These are phyloP conservation scores for Zele albiditarsus DNA, from an alignment of 2,888 invertebrate genomes.

Conservation along the genomic window DNA sequence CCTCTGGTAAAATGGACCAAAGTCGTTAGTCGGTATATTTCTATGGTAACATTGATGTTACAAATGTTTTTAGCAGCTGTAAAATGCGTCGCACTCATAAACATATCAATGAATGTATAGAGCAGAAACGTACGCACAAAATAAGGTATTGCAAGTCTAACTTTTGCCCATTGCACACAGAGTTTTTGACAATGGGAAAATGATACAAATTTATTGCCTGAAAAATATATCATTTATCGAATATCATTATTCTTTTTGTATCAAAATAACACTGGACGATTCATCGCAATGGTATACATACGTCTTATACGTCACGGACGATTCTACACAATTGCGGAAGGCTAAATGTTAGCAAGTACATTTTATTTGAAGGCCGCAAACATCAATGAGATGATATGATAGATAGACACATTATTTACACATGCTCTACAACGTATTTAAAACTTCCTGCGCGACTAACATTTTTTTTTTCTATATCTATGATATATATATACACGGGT, in stretches of 20 bases:
- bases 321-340: constrained; percentile 62
- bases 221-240: not conserved
- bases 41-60: not conserved
- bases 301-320: constrained; percentile 48
- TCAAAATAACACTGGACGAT: constrained; percentile 14
- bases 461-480: not conserved
- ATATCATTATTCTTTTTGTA: not conserved
- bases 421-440: not conserved
- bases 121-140: not conserved
- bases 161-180: not conserved
- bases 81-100: not conserved
- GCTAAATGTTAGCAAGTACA: constrained; percentile 49
- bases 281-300: constrained; percentile 15
- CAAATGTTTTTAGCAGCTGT: not conserved
- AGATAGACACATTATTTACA: constrained; percentile 6
- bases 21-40: not conserved
- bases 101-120: not conserved
- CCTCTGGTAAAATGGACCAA: not conserved
- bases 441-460: too few relatives aligned
- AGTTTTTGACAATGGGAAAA: not conserved
- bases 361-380: constrained; percentile 54
- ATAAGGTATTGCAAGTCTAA: not conserved
- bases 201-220: not conserved
- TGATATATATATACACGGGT: not conserved
- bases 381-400: constrained; percentile 51